Base-by-base conservation (phyloP, 2,888 invertebrate genomes). In the Chymomyza caudatula region DNA sequence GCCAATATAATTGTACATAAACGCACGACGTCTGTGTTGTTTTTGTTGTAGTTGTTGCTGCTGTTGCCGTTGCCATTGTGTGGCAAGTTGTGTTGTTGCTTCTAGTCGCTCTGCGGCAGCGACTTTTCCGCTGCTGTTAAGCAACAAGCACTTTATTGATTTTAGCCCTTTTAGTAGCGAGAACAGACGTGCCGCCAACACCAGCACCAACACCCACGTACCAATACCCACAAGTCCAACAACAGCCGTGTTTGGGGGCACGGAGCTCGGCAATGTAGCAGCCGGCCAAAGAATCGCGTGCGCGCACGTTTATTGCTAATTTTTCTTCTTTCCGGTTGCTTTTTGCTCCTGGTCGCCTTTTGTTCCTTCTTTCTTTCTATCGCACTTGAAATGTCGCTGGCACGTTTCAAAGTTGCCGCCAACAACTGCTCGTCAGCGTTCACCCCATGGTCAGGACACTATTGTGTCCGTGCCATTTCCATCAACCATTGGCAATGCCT, bases 131-230 rank as follows among this genome's bases (percentile, higher is more conserved):
- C 29, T 62, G 43, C 47, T 49, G 67, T 59, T 60, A 71, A 84
- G 88, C 89, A 88, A 86, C 85, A 87, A 86, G 86, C 85, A 69
- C 73, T 87, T 85, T 87, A 88, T 88, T 87, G 88, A 88, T 88
- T 88, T 88, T 78, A 85, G 84, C 78, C 84, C 80, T 79, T 80
- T 79, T 69, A 77, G 67, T 74, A 67, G 60, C 67, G 37, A 57
- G 63, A 37, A 44, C 58, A 49, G 59, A 37, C 56, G 69, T 53
- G 69, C 64, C 29, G 60, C 29, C 53, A 59, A 62, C 59, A 37
- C 29, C 29, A 37, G 11, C 29, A 11, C 3, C 3, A 4, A 25
- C n/a, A n/a, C n/a, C n/a, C n/a, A n/a, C n/a, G 60, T 23, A 52
- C 44, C 65, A 43, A 4, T 44, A 54, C 47, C 5, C 49, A 49